Base-by-base conservation (phyloP, 1,140 invertebrate species). In the Holotrichia oblita region DNA sequence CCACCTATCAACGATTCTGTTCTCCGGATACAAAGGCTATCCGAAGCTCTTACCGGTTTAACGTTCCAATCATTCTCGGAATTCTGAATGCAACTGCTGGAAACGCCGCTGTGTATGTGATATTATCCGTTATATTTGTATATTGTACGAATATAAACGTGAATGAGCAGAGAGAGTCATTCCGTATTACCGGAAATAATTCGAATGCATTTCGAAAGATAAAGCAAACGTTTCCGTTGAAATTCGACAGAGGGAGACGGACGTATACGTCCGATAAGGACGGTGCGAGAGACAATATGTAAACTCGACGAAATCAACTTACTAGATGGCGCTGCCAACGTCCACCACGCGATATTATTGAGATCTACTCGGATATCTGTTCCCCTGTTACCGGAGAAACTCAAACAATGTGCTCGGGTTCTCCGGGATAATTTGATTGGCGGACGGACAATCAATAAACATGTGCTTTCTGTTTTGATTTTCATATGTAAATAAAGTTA, bases 381-480 rank as follows among this genome's bases (percentile, higher is more conserved):
- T 69, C 61, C 8, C 61, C 61, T 69, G 27, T 24, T 27, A 69
- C 3, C 61, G 61, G 61, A 69, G 61, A 69, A 69, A 69, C 61
- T 69, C 61, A 34, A 34, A 69, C 61, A 69, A 69, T 69, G 61
- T 69, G 61, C 61, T 69, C 61, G 61, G 61, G 61, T 69, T 69
- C 61, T 27, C 17, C 24, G 61, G 22, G 27, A 24, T 69, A 69
- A 69, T 69, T 69, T 69, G 61, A 69, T 69, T 69, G 61, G 61
- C 61, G 61, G 61, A 69, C 20, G 17, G 61, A 22, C 61, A 69
- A 69, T 69, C 61, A 69, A 27, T 69, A 69, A 69, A 22, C 61
- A 69, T 69, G 61, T 69, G 61, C 61, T 69, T 69, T 69, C 61
- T 69, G 61, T 69, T 69, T 69, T 69, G 61, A 69, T 69, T 69